Percentiles rank a stretch among this genome's conserved stretches.
These are phyloP conservation scores for Dromiciops gliroides DNA, from an alignment of 2,113 vertebrate species.

Conservation along the genomic window DNA sequence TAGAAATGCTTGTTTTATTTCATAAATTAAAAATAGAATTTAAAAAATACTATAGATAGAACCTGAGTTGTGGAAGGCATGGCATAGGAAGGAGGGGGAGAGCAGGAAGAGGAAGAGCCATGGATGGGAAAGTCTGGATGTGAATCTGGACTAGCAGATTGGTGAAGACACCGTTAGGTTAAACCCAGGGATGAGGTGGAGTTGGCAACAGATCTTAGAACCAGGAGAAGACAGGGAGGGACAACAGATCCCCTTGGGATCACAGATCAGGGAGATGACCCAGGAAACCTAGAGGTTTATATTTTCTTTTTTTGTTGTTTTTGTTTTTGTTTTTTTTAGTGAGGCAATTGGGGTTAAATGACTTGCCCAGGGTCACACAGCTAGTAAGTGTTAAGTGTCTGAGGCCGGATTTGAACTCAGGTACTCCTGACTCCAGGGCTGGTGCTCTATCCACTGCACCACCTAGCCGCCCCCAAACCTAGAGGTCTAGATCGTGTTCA, in stretches of 20 bases:
- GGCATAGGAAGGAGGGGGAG: too few relatives aligned
- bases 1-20: neutral
- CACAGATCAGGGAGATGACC: neutral
- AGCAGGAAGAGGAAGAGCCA: too few relatives aligned
- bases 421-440: too few relatives aligned
- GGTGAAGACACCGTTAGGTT: neutral
- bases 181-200: neutral
- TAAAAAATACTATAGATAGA: neutral
- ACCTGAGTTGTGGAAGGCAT: too few relatives aligned
- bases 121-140: neutral
- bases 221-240: neutral
- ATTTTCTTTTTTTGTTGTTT: too few relatives aligned
- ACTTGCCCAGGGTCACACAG: too few relatives aligned
- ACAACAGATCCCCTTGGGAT: neutral
- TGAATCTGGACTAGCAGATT: neutral
- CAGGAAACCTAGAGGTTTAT: neutral
- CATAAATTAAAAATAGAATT: neutral
- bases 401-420: too few relatives aligned
- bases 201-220: neutral
- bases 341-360: too few relatives aligned
- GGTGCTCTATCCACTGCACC: too few relatives aligned
- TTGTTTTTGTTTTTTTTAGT: too few relatives aligned
- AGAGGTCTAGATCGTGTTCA: neutral
- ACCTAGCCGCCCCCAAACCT: too few relatives aligned
- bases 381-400: too few relatives aligned